Base-by-base conservation (phyloP, 30 jellyfish, hydroid and myxozoan genomes). In the Hydra vulgaris region DNA sequence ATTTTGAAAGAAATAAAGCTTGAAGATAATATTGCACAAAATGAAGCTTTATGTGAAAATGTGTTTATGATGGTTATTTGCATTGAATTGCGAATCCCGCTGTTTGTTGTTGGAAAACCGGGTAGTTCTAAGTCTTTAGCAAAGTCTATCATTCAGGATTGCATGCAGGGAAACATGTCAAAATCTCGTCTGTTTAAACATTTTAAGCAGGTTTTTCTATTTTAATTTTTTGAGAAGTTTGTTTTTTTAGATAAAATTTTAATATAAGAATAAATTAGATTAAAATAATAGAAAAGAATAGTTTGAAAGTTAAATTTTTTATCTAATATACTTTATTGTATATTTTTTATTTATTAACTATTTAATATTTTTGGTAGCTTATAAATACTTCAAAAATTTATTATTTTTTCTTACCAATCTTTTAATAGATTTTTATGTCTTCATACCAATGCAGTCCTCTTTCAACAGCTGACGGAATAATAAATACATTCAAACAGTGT, bases 51-150 rank as follows among this genome's bases (percentile, higher is more conserved):
- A 12, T 40, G 61, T 40, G 61, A 40, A 40, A 40, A 40, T 40
- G 68, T 88, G 0, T 88, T 83, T 79, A 88, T 88, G 96, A 88
- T 88, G 96, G 94, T 83, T 4, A 78, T 88, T 0, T 88, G 96
- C 87, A 88, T 83, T 40, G 96, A 88, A 54, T 71, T 88, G 81
- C 73, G 94, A 66, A 88, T 88, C 23, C 96, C 96, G 21, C 83
- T 88, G 1, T 88, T 88, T 74, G 94, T 88, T 23, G 61, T 40
- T 40, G 61, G 61, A 40, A 40, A 40, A 40, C 61, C 61, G 5
- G 61, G 61, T 5, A 40, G 61, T 40, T 40, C 61, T 3, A 40
- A 40, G 12, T 40, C 61, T 40, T 40, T 40, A 40, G 61, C 61
- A 40, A 40, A 40, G 12, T 40, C 61, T 12, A 40, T 40, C 12